Evolutionary conservation across 2,797 vertebrate genomes (phyloP).

Genomic region (Hipposideros larvatus): DNA sequence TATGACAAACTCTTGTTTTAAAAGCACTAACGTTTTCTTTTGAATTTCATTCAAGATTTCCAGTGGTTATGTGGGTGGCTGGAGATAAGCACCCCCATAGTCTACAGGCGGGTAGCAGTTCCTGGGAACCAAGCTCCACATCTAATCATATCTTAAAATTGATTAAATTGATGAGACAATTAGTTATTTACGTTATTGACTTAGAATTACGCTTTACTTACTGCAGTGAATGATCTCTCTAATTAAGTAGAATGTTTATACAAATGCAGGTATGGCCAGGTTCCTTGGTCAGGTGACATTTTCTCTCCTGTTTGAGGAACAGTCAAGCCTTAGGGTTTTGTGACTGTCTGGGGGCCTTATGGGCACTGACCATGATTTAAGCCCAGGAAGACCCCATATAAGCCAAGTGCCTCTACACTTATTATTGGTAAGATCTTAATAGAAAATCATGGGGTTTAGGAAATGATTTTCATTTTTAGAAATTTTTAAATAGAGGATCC

Average conservation of each 20-base stretch:
- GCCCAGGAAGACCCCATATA: not conserved
- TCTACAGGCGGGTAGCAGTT: not conserved
- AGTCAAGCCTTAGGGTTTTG: not conserved
- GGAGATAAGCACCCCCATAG: not conserved
- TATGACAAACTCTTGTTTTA: not conserved
- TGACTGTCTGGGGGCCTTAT: not conserved
- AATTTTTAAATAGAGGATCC: not conserved
- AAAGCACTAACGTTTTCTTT: slow-evolving; percentile 3
- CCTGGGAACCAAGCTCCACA: not conserved
- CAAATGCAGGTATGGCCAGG: not conserved
- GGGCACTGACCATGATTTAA: not conserved
- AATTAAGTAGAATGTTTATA: not conserved
- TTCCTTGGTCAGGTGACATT: not conserved
- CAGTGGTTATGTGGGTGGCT: not conserved
- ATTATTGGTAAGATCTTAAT: not conserved
- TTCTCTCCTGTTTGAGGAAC: not conserved
- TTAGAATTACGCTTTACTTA: not conserved
- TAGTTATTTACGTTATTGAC: not conserved
- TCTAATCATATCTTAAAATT: not conserved
- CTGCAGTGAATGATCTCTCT: not conserved
- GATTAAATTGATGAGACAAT: not conserved
- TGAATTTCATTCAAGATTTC: slow-evolving; percentile 47
- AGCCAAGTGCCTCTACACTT: not conserved
- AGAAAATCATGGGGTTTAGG: not conserved
- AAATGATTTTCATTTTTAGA: not conserved